A percentile compares a stretch with the other conserved stretches of the same genome.
Evolutionary conservation across 2,888 invertebrate genomes (phyloP).

Genomic region (Rapana venosa): DNA sequence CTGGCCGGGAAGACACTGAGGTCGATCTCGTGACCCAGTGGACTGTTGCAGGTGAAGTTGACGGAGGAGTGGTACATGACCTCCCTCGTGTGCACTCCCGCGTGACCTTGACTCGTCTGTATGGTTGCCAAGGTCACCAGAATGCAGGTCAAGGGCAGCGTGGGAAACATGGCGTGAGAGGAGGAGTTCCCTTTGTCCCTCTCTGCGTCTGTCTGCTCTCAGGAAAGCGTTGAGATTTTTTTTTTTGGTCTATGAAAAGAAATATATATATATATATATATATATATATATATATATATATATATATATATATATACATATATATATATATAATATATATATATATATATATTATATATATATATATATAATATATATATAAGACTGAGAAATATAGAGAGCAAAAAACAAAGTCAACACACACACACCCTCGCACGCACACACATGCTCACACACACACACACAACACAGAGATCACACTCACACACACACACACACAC

Average conservation of each 20-base stretch:
- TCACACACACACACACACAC: no score
- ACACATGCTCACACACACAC: no score
- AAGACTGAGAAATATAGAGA: background rate
- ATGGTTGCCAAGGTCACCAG: conserved; percentile 32
- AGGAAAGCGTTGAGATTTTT: no score
- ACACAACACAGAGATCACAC: no score
- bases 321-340: no score
- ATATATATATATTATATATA: background rate
- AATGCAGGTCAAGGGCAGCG: background rate
- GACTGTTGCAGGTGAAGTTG: conserved; percentile 43
- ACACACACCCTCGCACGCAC: no score
- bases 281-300: no score
- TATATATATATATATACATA: no score
- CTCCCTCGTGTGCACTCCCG: background rate
- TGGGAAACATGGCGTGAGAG: background rate
- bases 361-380: background rate
- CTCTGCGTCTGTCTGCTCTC: background rate
- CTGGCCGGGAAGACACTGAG: background rate
- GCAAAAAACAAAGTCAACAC: no score
- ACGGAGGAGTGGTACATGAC: conserved; percentile 43
- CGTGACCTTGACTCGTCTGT: background rate
- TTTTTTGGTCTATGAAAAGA: no score
- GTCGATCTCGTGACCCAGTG: background rate
- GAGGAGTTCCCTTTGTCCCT: background rate
- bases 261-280: no score